Evolutionary conservation across 2,113 vertebrate species (phyloP).

Genomic region (Bagarius yarrelli): DNA sequence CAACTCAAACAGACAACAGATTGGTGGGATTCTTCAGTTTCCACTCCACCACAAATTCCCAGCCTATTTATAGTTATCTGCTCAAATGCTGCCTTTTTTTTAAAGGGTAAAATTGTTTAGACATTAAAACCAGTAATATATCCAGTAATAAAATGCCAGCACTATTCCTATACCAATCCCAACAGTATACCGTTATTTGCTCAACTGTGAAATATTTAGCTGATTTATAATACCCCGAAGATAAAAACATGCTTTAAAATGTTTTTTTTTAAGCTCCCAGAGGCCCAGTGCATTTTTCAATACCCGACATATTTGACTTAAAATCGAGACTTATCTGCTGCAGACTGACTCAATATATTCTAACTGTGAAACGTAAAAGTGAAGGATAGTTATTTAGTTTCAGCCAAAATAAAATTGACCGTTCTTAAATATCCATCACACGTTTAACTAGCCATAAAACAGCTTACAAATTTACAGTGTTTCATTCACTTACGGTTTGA

Average conservation of each 20-base stretch:
- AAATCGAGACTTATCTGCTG: neutral
- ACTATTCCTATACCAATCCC: neutral
- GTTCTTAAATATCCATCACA: slow-evolving; percentile 4
- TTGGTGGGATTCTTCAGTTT: slow-evolving; percentile 28
- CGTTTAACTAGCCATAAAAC: neutral
- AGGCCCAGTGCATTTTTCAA: neutral
- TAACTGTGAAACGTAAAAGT: neutral
- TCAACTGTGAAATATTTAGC: slow-evolving; percentile 15
- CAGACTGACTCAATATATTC: slow-evolving; percentile 14
- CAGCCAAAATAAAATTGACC: neutral
- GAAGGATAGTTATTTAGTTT: neutral
- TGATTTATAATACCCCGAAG: neutral
- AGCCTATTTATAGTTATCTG: slow-evolving; percentile 37
- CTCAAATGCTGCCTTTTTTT: slow-evolving; percentile 25
- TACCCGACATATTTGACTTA: neutral
- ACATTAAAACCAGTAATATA: neutral
- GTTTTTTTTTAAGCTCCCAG: slow-evolving; percentile 10
- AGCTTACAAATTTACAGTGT: neutral
- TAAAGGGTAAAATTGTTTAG: slow-evolving; percentile 12
- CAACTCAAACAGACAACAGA: neutral
- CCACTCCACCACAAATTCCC: slow-evolving; percentile 32
- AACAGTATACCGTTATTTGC: neutral
- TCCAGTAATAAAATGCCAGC: neutral
- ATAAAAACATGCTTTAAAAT: slow-evolving; percentile 1
- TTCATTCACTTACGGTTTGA: slow-evolving; percentile 2